Evolutionary conservation across 2,888 invertebrate genomes (phyloP).

Genomic region (Drosophila tripunctata): DNA sequence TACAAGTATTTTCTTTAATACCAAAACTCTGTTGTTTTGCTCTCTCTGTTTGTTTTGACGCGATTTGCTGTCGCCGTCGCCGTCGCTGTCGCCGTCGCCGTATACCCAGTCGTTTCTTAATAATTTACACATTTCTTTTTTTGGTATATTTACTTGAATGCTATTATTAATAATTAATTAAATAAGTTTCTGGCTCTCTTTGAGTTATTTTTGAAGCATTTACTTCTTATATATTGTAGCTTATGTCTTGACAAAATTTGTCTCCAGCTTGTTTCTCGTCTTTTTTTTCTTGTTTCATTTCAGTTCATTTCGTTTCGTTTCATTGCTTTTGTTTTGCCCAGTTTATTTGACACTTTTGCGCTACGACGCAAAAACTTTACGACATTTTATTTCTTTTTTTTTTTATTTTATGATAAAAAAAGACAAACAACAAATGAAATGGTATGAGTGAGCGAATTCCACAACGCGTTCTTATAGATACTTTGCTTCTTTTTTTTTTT

Average conservation of each 20-base stretch:
- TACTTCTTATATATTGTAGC: not conserved
- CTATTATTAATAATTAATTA: constrained; percentile 11
- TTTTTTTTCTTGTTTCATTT: not conserved
- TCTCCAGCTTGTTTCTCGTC: not conserved
- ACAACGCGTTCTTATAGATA: constrained; percentile 68
- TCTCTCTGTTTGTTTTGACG: constrained; percentile 79
- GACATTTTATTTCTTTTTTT: constrained; percentile 54
- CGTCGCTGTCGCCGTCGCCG: too few relatives aligned
- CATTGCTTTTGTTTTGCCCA: constrained; percentile 20
- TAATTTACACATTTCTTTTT: constrained; percentile 57
- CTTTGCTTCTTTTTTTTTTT: too few relatives aligned
- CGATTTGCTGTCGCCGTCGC: constrained; percentile 42
- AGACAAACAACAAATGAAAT: constrained; percentile 3
- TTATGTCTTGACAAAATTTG: constrained; percentile 36
- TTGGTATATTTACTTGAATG: constrained; percentile 16
- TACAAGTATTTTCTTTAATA: constrained; percentile 56
- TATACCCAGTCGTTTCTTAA: too few relatives aligned
- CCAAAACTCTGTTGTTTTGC: constrained; percentile 11
- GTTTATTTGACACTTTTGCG: constrained; percentile 44
- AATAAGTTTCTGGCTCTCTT: too few relatives aligned
- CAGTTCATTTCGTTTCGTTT: constrained; percentile 8
- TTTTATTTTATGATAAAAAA: constrained; percentile 25
- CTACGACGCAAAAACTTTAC: constrained; percentile 80
- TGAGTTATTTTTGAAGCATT: not conserved
- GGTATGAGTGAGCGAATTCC: constrained; percentile 41